These are phyloP conservation scores for Mastomys coucha DNA, from an alignment of 2,113 vertebrate genomes.

Conservation along the genomic window DNA sequence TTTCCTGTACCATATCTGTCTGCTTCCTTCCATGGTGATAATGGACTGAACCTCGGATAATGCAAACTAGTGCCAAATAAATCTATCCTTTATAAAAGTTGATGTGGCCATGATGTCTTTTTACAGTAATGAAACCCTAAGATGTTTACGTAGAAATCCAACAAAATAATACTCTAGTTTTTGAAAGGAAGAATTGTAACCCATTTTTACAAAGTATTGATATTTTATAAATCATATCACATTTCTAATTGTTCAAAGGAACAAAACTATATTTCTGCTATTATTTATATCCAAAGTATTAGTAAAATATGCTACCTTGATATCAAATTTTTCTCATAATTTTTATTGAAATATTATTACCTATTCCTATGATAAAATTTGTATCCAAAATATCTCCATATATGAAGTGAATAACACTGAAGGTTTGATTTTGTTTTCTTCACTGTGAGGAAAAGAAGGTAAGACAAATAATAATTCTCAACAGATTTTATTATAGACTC, in stretches of 20 bases:
- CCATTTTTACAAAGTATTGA: not conserved
- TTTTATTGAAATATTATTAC: not conserved
- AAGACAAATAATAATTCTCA: not conserved
- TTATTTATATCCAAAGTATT: not conserved
- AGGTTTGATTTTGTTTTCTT: not conserved
- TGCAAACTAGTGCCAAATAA: no score
- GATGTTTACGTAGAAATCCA: not conserved
- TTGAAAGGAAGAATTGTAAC: not conserved
- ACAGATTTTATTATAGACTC: not conserved
- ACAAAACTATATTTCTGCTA: not conserved
- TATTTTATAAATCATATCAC: not conserved
- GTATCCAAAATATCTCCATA: not conserved
- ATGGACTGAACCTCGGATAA: no score
- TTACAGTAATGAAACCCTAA: no score
- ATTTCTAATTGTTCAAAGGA: not conserved
- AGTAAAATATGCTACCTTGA: not conserved
- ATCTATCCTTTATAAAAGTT: no score
- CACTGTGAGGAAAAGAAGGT: rapidly evolving
- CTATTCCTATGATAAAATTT: not conserved
- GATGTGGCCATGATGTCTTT: no score
- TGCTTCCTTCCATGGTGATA: no score
- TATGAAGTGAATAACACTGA: not conserved
- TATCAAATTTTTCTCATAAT: not conserved
- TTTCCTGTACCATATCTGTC: no score
- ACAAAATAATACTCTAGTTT: not conserved